These are phyloP conservation scores for Meloe dianella DNA, from an alignment of 2,888 invertebrate genomes.

Conservation along the genomic window DNA sequence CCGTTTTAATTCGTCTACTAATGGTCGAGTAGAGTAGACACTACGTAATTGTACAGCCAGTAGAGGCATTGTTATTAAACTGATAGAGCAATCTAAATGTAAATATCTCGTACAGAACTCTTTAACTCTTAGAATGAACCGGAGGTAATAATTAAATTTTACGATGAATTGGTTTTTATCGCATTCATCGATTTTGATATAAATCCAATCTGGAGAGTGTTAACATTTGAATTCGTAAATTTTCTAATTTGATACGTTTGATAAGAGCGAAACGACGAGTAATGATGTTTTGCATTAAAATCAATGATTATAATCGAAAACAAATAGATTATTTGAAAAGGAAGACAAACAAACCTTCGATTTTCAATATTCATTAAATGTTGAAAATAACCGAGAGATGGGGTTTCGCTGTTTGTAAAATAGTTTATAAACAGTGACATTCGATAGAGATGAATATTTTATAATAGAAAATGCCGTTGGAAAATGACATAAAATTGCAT, in stretches of 20 bases:
- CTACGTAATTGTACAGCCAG: not conserved
- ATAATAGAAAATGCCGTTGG: not conserved
- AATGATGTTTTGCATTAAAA: not conserved
- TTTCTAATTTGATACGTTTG: not conserved
- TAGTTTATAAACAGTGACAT: not conserved
- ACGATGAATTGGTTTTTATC: constrained; percentile 15
- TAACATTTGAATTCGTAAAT: not conserved
- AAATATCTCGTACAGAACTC: not conserved
- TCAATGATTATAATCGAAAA: not conserved
- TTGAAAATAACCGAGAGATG: not conserved
- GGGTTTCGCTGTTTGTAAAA: not conserved
- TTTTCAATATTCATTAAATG: too few species aligned
- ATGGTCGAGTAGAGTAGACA: not conserved
- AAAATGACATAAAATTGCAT: not conserved
- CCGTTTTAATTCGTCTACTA: not conserved
- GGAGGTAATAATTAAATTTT: constrained; percentile 15
- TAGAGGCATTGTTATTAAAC: not conserved
- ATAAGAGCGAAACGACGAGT: not conserved
- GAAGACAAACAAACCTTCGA: too few species aligned
- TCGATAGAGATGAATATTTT: not conserved
- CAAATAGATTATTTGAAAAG: too few species aligned
- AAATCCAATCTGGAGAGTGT: not conserved
- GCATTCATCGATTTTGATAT: not conserved
- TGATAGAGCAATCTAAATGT: constrained; percentile 8
- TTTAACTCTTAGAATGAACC: constrained; percentile 6